A percentile compares a stretch with the other conserved stretches of the same genome.
Evolutionary conservation across 1,140 invertebrate species (phyloP).

Genomic region (Macrobrachium rosenbergii): DNA sequence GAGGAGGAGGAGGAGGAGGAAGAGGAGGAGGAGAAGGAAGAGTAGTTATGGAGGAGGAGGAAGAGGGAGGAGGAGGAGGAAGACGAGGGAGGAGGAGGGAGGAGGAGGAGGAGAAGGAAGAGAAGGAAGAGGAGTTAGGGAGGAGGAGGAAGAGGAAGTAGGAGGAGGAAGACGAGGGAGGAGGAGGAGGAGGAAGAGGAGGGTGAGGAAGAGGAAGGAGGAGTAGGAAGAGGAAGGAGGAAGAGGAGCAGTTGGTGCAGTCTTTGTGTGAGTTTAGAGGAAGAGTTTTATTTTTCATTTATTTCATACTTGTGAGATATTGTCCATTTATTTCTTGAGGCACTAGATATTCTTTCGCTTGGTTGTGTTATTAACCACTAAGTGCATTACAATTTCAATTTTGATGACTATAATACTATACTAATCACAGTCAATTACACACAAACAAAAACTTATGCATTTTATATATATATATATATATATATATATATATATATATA

Average conservation of each 20-base stretch:
- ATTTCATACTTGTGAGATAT: no score
- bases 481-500: no score
- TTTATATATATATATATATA: no score
- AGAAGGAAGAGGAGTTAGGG: background rate
- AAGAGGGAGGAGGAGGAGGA: background rate
- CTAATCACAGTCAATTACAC: no score
- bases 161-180: background rate
- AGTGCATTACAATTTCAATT: no score
- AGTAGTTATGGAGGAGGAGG: background rate
- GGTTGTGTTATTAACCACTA: no score
- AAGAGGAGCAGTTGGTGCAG: background rate
- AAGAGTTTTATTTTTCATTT: no score
- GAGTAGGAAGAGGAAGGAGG: background rate
- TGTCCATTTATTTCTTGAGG: no score
- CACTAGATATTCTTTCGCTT: no score
- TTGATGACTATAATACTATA: no score
- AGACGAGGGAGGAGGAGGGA: background rate
- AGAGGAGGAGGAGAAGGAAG: conserved; percentile 8
- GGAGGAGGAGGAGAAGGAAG: background rate
- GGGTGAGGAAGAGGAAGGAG: background rate
- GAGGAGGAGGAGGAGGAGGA: background rate
- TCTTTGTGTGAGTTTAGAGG: no score
- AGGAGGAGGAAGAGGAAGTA: background rate
- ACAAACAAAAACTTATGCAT: no score
- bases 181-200: background rate